Evolutionary conservation across 2,113 vertebrate genomes (phyloP).

Genomic region (Chroicocephalus ridibundus): DNA sequence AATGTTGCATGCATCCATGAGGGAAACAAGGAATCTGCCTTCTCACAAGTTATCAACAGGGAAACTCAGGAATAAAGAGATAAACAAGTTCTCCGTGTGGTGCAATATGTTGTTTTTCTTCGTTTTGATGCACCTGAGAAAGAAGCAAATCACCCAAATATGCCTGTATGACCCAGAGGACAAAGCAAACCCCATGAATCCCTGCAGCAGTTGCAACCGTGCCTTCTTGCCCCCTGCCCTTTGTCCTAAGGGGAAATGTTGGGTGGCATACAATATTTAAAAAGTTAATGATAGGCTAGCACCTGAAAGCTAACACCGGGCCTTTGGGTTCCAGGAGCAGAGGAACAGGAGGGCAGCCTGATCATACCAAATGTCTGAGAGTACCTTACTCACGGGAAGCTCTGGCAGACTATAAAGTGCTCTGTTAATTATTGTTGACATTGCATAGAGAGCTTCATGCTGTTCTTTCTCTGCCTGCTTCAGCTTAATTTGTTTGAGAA

Average conservation of each 20-base stretch:
- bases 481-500: conserved; percentile 60
- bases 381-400: conserved; percentile 16
- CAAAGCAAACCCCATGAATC: neutral
- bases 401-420: conserved; percentile 42
- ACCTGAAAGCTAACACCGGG: neutral
- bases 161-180: neutral
- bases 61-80: neutral
- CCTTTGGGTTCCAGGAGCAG: neutral
- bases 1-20: neutral
- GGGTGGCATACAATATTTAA: neutral
- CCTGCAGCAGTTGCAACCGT: neutral
- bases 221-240: neutral
- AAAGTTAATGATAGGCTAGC: conserved; percentile 16
- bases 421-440: conserved; percentile 67
- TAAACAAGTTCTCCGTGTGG: neutral
- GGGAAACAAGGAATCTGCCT: neutral
- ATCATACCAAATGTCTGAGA: conserved; percentile 8
- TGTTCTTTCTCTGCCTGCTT: conserved; percentile 57
- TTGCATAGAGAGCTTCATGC: conserved; percentile 52
- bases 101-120: neutral
- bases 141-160: neutral
- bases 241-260: neutral
- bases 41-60: neutral
- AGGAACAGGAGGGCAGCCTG: neutral
- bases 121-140: neutral